Conservation (phyloP, 2,888 invertebrate species). For the Tetragonisca angustula region DNA sequence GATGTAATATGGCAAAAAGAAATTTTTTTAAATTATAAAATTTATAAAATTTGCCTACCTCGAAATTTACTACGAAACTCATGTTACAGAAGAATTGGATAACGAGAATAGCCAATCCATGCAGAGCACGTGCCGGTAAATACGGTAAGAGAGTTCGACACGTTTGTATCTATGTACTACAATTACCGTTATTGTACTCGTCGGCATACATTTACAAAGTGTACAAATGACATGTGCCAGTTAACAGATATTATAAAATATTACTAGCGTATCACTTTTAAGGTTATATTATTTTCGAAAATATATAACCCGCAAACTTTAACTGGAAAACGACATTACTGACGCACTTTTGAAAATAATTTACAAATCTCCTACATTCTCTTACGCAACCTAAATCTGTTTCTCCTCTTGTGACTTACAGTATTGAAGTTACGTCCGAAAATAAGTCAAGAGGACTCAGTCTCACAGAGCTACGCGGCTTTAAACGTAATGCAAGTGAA, state of each 20-base stretch:
- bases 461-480: not conserved
- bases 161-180: not conserved
- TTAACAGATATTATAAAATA: slow-evolving; percentile 1
- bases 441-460: not conserved
- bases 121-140: slow-evolving; percentile 66
- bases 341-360: not conserved
- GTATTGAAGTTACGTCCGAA: not conserved
- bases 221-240: not conserved
- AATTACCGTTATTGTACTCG: slow-evolving; percentile 6
- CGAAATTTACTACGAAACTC: slow-evolving; percentile 65
- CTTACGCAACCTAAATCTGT: not conserved
- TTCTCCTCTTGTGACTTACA: not conserved
- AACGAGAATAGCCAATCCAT: slow-evolving; percentile 72
- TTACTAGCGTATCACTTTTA: not conserved
- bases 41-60: slow-evolving; percentile 58
- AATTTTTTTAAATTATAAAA: not conserved
- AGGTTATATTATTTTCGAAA: not conserved
- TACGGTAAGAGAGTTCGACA: slow-evolving; percentile 15
- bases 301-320: not conserved
- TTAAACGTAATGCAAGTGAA: not conserved
- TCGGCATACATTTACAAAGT: not conserved
- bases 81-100: slow-evolving; percentile 61
- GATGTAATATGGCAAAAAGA: not conserved
- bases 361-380: slow-evolving; percentile 8
- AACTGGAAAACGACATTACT: not conserved